phyloP scores from a whole-genome alignment of 2,888 invertebrate species.

The Galerucella pusilla region DNA sequence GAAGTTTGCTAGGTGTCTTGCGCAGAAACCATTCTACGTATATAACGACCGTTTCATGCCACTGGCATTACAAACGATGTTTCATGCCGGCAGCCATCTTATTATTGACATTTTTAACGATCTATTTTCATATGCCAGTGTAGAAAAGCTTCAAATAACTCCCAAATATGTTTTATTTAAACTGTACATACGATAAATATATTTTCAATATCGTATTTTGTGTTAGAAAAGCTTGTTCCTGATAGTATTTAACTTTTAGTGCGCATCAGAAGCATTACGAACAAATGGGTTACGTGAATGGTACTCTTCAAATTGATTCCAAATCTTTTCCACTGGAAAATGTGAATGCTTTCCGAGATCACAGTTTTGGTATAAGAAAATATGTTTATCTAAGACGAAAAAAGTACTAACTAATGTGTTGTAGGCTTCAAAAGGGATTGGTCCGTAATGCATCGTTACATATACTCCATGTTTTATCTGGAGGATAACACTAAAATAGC shows the following conservation, averaged over 20 bases:
- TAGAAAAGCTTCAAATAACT: no score
- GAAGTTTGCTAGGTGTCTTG: no score
- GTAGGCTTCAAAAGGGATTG: slow-evolving; percentile 78
- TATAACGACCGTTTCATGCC: no score
- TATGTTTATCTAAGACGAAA: background rate
- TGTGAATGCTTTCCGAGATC: slow-evolving; percentile 80
- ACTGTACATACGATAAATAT: no score
- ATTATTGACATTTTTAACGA: no score
- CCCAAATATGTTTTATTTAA: no score
- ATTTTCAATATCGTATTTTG: no score
- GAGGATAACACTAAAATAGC: slow-evolving; percentile 76
- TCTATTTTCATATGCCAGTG: no score
- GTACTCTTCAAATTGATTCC: slow-evolving; percentile 70
- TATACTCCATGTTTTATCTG: slow-evolving; percentile 80
- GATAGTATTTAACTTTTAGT: slow-evolving; percentile 62
- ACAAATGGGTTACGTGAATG: slow-evolving; percentile 77
- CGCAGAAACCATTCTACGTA: no score
- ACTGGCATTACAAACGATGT: no score
- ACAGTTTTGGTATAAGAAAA: slow-evolving; percentile 74
- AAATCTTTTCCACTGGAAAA: slow-evolving; percentile 64
- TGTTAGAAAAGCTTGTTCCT: no score
- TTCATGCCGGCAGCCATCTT: no score
- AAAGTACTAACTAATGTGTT: slow-evolving; percentile 32
- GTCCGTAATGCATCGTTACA: slow-evolving; percentile 80
- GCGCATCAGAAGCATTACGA: slow-evolving; percentile 87